Evolutionary conservation across 2,113 vertebrate genomes (phyloP), one percentile per base, ranked within the genome.

Genomic region (Dromaius novaehollandiae): DNA sequence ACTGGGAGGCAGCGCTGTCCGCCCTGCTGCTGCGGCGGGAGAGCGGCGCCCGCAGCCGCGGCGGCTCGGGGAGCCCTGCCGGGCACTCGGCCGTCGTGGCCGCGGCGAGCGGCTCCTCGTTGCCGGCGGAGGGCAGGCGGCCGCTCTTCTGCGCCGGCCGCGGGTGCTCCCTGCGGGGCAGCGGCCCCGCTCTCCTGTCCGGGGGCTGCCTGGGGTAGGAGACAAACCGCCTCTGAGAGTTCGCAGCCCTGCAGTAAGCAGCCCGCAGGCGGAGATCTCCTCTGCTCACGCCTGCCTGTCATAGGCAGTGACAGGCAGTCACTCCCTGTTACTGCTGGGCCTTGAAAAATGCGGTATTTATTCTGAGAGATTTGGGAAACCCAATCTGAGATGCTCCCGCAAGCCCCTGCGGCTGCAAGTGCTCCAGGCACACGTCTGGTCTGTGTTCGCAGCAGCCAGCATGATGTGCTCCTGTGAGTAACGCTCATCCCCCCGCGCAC

Each of bases 1-100:
- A 96, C 74, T 96, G 98, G 1, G 92, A 9, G 8, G 63, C 46
- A 32, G 93, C 13, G 0, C 93, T 95, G 34, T 97, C 98, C 4
- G 58, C 95, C 5, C 98, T 76, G 11, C 98, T 98, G 98, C 98
- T 98, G 91, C 68, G 91, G 70, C 24, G 86, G 24, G 97, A 97
- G 1, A 88, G 58, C 13, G 85, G 1, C 0, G 64, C 64, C 84
- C 28, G 50, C 1, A 40, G 13, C 6, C 88, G 55, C 36, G 88
- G 8, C 6, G 77, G 58, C 32, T 13, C 40, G 0, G 44, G 74
- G 28, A 89, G 19, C 2, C 8, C 65, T 44, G 20, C 6, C 0
- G 0, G 0, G 6, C 69, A 9, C 64, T 55, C 83, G 77, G 82
- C 74, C 53, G 25, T 42, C 12, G 85, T 36, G 56, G 83, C 38